Base-by-base conservation (phyloP, 2,797 vertebrate species). In the Cirrhinus molitorella region DNA sequence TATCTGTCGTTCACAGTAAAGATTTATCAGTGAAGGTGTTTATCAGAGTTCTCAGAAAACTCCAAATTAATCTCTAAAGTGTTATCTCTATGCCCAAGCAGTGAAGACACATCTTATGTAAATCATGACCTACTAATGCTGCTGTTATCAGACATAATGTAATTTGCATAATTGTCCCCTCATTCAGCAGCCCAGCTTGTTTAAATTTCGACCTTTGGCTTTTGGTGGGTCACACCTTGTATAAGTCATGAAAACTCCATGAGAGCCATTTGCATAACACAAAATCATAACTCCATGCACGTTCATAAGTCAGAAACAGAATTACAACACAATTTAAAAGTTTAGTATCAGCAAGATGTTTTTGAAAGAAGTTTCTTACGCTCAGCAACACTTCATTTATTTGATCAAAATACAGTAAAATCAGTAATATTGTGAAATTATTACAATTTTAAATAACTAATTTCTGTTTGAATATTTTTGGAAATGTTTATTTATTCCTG, bases 141-240 rank as follows among this genome's bases (percentile, higher is more conserved):
- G 75, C 80, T 57, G 59, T 83, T 78, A 85, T 83, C 67, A 74
- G 78, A 83, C 80, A 83, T 53, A 34, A 63, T 75, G 68, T 31
- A n/a, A 66, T 70, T 65, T 71, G 47, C 66, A 71, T 63, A 72
- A 65, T 70, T 72, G 47, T 45, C 34, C 16, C 55, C 79, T 77
- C 59, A 49, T 57, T 85, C 49, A n/a, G 19, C 28, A 47, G 59
- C 3, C 34, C 40, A 21, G 23, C 70, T 63, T 82, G 80, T 79
- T 79, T 57, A 53, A 82, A 57, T 79, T 10, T 68, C 43, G 45
- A 55, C 79, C 73, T 66, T 49, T 85, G 80, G 25, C 67, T 37
- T 37, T 78, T 78, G 65, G 45, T 55, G 37, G 67, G 47, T 53
- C 23, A 79, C 45, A 65, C 25, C 57, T 47, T 81, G 73, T 72